A percentile compares a stretch with the other conserved stretches of the same genome.
Evolutionary conservation across 1,140 invertebrate species (phyloP).

Genomic region (Trypoxylus dichotomus): DNA sequence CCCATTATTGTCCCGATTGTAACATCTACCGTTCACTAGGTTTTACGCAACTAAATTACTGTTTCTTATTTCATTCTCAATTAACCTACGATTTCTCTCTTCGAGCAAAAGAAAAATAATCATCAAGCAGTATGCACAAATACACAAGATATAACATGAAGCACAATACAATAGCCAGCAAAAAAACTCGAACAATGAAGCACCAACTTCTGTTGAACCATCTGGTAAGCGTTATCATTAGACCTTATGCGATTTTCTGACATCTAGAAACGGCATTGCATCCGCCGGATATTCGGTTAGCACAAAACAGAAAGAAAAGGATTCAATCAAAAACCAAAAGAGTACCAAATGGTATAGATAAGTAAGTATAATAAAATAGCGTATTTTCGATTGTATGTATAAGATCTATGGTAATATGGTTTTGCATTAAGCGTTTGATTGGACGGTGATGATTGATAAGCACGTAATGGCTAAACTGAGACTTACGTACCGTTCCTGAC

Average conservation of each 20-base stretch:
- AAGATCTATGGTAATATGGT: neutral
- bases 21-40: no score
- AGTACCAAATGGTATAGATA: neutral
- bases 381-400: neutral
- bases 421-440: neutral
- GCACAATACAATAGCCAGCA: no score
- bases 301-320: neutral
- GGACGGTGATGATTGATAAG: neutral
- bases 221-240: neutral
- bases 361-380: neutral
- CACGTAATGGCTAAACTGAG: neutral
- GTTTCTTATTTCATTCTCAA: no score
- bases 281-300: neutral
- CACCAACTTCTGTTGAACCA: no score
- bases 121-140: no score
- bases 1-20: no score
- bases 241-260: neutral
- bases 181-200: neutral
- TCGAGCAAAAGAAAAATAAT: no score
- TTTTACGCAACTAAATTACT: no score
- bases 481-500: constrained; percentile 67
- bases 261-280: neutral
- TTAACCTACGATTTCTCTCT: no score
- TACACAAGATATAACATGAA: no score
- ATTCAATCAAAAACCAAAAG: neutral